Conservation (phyloP, 2,888 invertebrate species). For the Heliconius sara region DNA sequence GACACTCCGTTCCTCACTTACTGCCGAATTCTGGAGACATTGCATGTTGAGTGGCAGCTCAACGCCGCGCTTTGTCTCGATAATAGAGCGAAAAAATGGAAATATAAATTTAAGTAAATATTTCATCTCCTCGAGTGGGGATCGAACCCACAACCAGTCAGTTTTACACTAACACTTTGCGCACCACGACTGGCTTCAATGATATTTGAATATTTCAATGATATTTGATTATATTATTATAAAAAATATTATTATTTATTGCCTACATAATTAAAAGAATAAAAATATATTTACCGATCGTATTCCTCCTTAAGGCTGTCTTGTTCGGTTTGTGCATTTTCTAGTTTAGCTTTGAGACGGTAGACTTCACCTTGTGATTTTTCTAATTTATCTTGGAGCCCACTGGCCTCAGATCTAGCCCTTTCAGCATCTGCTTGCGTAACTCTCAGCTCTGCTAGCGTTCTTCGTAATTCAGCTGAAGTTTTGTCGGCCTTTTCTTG, state of each 20-base stretch:
- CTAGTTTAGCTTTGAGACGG: conserved; percentile 95
- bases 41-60: no score
- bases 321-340: conserved; percentile 97
- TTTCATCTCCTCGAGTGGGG: no score
- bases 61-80: no score
- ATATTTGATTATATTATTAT: not conserved
- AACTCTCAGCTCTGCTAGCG: conserved; percentile 94
- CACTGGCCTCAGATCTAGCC: conserved; percentile 91
- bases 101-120: no score
- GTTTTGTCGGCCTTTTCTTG: conserved; percentile 94
- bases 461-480: conserved; percentile 91
- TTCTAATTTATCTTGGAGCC: conserved; percentile 95
- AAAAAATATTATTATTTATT: not conserved
- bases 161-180: no score
- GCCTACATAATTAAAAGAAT: not conserved
- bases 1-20: no score
- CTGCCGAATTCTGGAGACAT: no score
- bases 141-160: no score
- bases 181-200: no score
- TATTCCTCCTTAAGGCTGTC: conserved; percentile 96
- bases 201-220: no score
- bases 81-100: no score
- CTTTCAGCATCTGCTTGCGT: conserved; percentile 96
- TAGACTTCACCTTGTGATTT: conserved; percentile 98
- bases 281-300: conserved; percentile 83